A percentile compares a stretch with the other conserved stretches of the same genome.
Evolutionary conservation across 1,140 invertebrate species (phyloP).

Genomic region (Calliphora vicina): DNA sequence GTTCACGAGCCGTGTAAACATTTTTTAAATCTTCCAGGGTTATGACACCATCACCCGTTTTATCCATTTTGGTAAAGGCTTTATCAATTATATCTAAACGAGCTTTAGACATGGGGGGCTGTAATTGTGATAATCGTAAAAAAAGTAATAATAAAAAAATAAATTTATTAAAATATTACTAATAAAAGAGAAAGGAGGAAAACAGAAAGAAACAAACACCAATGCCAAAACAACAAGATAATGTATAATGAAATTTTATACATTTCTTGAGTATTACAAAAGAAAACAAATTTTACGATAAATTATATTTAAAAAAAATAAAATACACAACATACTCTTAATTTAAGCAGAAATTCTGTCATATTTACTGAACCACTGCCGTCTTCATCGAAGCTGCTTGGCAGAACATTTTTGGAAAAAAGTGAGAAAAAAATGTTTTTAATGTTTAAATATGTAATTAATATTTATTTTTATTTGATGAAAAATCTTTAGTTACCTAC

Average conservation of each 20-base stretch:
- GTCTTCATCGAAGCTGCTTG: conserved; percentile 79
- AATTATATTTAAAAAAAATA: conserved; percentile 14
- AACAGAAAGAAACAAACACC: not conserved
- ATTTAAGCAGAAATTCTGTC: conserved; percentile 85
- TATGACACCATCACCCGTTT: conserved; percentile 83
- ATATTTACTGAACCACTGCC: conserved; percentile 83
- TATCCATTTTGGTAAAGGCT: conserved; percentile 91
- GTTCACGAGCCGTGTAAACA: conserved; percentile 59
- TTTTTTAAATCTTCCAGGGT: conserved; percentile 81
- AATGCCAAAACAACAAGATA: not conserved
- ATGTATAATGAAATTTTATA: not conserved
- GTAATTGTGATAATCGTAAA: conserved; percentile 35
- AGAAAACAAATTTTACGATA: not conserved
- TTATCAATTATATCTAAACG: conserved; percentile 79
- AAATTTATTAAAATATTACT: not conserved
- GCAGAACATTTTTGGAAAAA: conserved; percentile 6
- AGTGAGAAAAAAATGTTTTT: not conserved
- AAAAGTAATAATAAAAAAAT: conserved; percentile 4
- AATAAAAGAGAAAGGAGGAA: not conserved
- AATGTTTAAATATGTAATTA: not conserved
- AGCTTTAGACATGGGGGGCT: conserved; percentile 87
- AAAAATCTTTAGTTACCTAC: conserved; percentile 44
- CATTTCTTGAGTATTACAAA: not conserved
- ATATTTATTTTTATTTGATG: not conserved
- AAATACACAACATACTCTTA: conserved; percentile 75